Evolutionary conservation across 2,888 invertebrate species (phyloP).

Genomic region (Zelleria hepariella): DNA sequence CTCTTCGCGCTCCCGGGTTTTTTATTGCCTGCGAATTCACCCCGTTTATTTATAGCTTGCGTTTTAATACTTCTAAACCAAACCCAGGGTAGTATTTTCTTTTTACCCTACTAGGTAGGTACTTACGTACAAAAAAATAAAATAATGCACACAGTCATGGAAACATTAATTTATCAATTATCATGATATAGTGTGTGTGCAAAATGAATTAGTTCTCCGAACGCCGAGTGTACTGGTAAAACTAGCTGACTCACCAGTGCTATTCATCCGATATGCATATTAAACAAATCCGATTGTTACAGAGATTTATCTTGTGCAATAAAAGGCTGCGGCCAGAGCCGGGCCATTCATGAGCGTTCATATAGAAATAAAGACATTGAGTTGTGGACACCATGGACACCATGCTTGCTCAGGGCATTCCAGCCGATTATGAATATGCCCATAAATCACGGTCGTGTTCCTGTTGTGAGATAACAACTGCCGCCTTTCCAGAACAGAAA

Average conservation of each 20-base stretch:
- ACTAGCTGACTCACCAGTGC: slow-evolving; percentile 34
- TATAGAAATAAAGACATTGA: no score
- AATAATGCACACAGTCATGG: neutral
- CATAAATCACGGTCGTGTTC: no score
- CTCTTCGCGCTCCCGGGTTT: neutral
- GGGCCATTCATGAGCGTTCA: slow-evolving; percentile 24
- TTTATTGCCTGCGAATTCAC: slow-evolving; percentile 1
- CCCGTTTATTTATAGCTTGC: neutral
- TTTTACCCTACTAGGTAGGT: no score
- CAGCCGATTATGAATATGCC: neutral
- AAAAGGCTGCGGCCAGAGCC: slow-evolving; percentile 33
- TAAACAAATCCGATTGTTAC: slow-evolving; percentile 46
- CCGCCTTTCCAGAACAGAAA: slow-evolving; percentile 9
- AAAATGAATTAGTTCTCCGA: slow-evolving; percentile 8
- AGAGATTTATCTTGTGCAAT: slow-evolving; percentile 50
- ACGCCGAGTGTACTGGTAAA: slow-evolving; percentile 24
- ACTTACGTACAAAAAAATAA: no score
- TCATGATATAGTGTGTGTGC: no score
- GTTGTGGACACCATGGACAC: no score
- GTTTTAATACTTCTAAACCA: neutral
- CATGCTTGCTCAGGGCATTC: slow-evolving; percentile 9
- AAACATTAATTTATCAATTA: neutral
- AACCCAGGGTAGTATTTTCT: neutral
- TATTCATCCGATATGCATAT: slow-evolving; percentile 41
- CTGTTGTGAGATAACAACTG: no score